A percentile compares a stretch with the other conserved stretches of the same genome.
Conservation (phyloP, 2,888 invertebrate species). For the Athalia rosae region DNA sequence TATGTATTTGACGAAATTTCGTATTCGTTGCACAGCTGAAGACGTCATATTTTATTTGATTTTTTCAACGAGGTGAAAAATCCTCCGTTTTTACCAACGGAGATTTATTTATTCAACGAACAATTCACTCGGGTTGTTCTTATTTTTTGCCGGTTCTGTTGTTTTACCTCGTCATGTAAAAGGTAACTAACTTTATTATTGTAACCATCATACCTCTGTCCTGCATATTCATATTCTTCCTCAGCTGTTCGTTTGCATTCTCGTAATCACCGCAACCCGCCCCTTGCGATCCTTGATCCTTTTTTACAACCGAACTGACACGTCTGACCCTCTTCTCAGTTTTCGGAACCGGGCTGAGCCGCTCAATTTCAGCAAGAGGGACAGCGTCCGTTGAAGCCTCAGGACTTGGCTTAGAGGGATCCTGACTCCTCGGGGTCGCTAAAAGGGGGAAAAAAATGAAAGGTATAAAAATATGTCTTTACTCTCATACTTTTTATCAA, state of each 20-base stretch:
- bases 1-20: constrained; percentile 56
- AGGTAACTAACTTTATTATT: background rate
- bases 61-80: background rate
- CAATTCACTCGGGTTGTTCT: constrained; percentile 1
- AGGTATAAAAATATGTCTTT: too few relatives aligned
- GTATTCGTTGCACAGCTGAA: constrained; percentile 59
- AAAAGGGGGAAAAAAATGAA: too few relatives aligned
- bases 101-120: constrained; percentile 30
- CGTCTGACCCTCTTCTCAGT: background rate
- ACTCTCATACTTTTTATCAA: too few relatives aligned
- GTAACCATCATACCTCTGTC: constrained; percentile 55
- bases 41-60: background rate
- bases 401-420: too few relatives aligned
- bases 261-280: constrained; percentile 57
- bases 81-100: background rate
- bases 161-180: background rate
- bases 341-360: background rate
- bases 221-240: constrained; percentile 56
- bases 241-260: constrained; percentile 60
- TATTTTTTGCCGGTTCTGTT: constrained; percentile 17
- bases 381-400: background rate
- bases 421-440: too few relatives aligned
- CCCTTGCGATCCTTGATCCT: constrained; percentile 14
- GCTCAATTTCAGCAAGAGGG: background rate
- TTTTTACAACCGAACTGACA: constrained; percentile 6